Base-by-base conservation (phyloP, 2,888 invertebrate species). In the Pollenia labialis region DNA sequence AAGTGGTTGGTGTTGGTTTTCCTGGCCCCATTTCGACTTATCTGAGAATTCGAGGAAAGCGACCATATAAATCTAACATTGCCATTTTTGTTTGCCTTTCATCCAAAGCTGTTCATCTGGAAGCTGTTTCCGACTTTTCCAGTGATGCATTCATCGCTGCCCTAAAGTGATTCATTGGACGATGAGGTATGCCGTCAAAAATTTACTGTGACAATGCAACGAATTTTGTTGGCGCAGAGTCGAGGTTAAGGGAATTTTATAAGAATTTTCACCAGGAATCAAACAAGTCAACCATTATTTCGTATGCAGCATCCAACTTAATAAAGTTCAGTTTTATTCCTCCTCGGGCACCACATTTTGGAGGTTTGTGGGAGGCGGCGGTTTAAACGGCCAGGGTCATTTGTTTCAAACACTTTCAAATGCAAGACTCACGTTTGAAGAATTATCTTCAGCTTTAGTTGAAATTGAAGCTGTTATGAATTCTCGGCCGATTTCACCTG, bases 381-480 rank as follows among this genome's bases (percentile, higher is more conserved):
- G 79, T 81, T 7, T 88, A 88, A 50, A 64, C 81, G 0, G 84
- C 85, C 3, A 87, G 52, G 11, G 54, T 2, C 88, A 87, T 52
- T 66, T 88, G 1, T 44, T 50, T 16, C 69, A 88, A 2, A 81
- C 66, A 3, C 62, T 88, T 14, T 56, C 56, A 8, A 85, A 74
- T 4, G 75, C 88, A 0, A 40, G 66, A 3, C 46, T 88, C 0
- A 81, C 89, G 4, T 86, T 85, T 32, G 64, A 44, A 44, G 66
- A 66, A 4, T 46, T 66, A 8, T 14, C 14, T 2, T 88, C 85
- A 0, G 71, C 83, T 2, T 12, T 88, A 23, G 66, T 62, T 16
- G 85, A 89, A 62, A 88, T 89, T 42, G 85, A 88, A 69, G 85
- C 81, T 2, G 60, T 88, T 0, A 76, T 88, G 77, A 89, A 89